Base-by-base conservation (phyloP, 2,113 vertebrate species). In the Perca fluviatilis region DNA sequence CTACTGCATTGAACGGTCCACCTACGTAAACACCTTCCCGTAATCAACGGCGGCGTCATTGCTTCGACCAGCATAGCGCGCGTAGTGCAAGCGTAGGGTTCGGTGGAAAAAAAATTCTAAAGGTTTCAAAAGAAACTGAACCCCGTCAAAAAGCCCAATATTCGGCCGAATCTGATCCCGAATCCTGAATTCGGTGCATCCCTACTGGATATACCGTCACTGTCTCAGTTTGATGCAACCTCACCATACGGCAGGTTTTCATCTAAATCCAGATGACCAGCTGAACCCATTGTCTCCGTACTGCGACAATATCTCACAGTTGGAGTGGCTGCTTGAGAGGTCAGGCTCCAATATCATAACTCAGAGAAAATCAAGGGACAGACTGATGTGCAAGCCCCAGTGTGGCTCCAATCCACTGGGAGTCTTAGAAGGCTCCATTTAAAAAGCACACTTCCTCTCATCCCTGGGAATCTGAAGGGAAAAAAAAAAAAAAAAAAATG, bases 401-500 rank as follows among this genome's bases (percentile, higher is more conserved):
- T 51, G 15, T 64, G 77, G 43, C 68, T 79, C 36, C 71, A 83
- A 77, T 85, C 80, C 68, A 72, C 47, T 13, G 18, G 18, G 40
- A 74, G 78, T 85, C 82, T 84, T 57, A 65, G 66, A 74, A 66
- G 57, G 51, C 72, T 76, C 75, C 86, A 83, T 93, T 93, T 90
- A 92, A 89, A 82, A 80, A 77, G 64, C 70, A 76, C 58, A 70
- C 83, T 83, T 82, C 69, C 49, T 79, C 69, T 86, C 65, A 75
- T 89, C 82, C 78, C 80, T 83, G 72, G 64, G 87, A 73, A 72
- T 87, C 51, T 50, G 64, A 79, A 19, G n/a, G 69, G 27, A 15
- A 73, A 61, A 79, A 49, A 27, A 27, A 27, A 70, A 77, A 63
- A 8, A 70, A n/a, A n/a, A n/a, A n/a, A n/a, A n/a, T n/a, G n/a